These are phyloP conservation scores for Napeogenes inachia DNA, from an alignment of 2,888 invertebrate species.

Conservation along the genomic window DNA sequence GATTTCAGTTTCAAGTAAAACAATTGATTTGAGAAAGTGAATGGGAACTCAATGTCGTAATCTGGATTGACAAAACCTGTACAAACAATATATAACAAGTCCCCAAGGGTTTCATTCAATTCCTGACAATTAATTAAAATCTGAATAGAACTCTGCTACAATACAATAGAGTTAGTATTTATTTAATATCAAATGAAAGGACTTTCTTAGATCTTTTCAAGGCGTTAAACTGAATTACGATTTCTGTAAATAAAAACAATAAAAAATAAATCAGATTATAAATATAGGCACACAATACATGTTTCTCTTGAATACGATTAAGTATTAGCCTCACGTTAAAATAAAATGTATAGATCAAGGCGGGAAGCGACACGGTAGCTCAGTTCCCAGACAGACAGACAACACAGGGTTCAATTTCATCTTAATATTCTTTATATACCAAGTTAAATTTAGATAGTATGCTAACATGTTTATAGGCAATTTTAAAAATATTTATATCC, in stretches of 20 bases:
- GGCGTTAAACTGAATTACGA: constrained; percentile 10
- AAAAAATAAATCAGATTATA: background rate
- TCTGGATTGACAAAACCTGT: constrained; percentile 45
- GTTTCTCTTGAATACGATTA: no score
- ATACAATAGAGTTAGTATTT: constrained; percentile 52
- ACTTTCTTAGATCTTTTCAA: constrained; percentile 15
- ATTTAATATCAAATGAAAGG: constrained; percentile 36
- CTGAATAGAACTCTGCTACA: constrained; percentile 51
- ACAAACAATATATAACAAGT: constrained; percentile 65
- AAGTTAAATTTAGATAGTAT: no score
- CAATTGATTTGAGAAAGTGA: constrained; percentile 17
- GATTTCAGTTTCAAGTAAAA: constrained; percentile 19
- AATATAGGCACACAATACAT: no score
- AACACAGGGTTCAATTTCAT: no score
- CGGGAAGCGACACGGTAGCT: no score
- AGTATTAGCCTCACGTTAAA: no score
- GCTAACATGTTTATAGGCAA: no score
- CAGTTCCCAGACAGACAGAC: no score
- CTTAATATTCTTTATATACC: no score
- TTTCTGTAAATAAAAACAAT: constrained; percentile 3
- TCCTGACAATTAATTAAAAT: constrained; percentile 66
- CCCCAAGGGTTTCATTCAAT: constrained; percentile 62
- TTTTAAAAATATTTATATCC: background rate
- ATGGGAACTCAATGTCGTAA: constrained; percentile 27
- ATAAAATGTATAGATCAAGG: no score